Conservation (phyloP, 2,797 vertebrate genomes). For the Eurystomus glaucurus region DNA sequence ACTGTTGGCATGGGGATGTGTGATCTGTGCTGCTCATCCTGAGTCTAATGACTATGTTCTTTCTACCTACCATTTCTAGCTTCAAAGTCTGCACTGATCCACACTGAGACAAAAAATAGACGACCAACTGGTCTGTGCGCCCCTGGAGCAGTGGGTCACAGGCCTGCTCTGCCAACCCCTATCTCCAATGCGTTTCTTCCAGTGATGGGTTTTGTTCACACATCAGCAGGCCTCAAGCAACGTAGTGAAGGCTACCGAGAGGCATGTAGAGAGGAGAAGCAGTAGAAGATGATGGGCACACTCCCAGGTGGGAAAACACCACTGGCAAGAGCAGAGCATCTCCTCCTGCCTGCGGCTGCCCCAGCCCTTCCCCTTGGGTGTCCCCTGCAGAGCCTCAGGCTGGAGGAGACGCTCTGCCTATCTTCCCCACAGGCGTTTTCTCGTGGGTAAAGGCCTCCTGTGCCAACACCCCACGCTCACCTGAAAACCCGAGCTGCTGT, state of each 20-base stretch:
- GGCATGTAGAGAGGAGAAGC: rapidly evolving
- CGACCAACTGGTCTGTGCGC: neutral
- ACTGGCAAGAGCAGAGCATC: neutral
- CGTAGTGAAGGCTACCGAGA: neutral
- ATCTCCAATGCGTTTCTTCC: neutral
- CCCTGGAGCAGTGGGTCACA: neutral
- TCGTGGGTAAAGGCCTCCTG: neutral
- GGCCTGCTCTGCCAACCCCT: neutral
- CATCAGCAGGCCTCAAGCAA: neutral
- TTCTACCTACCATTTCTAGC: neutral
- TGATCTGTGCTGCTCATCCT: neutral
- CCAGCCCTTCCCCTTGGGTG: neutral
- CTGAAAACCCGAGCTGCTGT: neutral
- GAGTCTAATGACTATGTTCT: neutral
- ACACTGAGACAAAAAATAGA: neutral
- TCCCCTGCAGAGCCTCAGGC: neutral
- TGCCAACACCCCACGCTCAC: rapidly evolving
- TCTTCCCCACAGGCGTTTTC: neutral
- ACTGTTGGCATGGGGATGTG: neutral
- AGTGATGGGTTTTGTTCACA: rapidly evolving
- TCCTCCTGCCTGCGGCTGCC: rapidly evolving
- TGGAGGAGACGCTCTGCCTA: neutral
- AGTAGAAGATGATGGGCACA: neutral
- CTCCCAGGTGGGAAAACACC: neutral
- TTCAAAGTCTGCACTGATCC: neutral